Evolutionary conservation across 1,140 invertebrate species (phyloP).

Genomic region (Littorina saxatilis): DNA sequence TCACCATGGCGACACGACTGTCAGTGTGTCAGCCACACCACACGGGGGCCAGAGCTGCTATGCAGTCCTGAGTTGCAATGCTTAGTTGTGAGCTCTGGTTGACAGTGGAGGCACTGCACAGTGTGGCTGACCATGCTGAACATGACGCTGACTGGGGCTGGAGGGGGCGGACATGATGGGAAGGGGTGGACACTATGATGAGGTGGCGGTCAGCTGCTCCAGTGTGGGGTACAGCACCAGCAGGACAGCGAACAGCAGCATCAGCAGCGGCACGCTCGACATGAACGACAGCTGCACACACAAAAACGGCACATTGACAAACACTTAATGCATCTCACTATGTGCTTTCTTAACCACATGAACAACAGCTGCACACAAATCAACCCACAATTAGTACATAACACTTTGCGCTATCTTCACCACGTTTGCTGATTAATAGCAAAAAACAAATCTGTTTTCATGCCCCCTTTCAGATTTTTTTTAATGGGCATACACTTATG

Average conservation of each 20-base stretch:
- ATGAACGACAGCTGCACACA: conserved; percentile 73
- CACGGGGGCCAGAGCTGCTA: too few relatives aligned
- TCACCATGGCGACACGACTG: too few relatives aligned
- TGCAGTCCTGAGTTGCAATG: too few relatives aligned
- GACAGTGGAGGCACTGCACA: not conserved
- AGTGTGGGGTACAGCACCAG: conserved; percentile 75
- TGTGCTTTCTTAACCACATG: not conserved
- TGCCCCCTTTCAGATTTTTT: too few relatives aligned
- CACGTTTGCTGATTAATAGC: too few relatives aligned
- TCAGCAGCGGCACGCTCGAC: conserved; percentile 74
- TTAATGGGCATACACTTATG: too few relatives aligned
- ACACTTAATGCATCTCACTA: not conserved
- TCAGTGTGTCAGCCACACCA: too few relatives aligned
- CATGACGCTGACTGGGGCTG: not conserved
- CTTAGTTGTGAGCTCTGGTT: not conserved
- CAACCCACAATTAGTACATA: not conserved
- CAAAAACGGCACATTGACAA: too few relatives aligned
- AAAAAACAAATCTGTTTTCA: too few relatives aligned
- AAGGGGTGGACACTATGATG: conserved; percentile 48
- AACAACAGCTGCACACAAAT: not conserved
- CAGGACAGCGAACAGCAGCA: conserved; percentile 74
- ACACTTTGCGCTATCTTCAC: too few relatives aligned
- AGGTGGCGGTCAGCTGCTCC: conserved; percentile 72
- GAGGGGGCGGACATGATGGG: not conserved
- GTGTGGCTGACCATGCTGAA: not conserved